phyloP scores from a whole-genome alignment of 1,140 invertebrate species.

The Planococcus citri region DNA sequence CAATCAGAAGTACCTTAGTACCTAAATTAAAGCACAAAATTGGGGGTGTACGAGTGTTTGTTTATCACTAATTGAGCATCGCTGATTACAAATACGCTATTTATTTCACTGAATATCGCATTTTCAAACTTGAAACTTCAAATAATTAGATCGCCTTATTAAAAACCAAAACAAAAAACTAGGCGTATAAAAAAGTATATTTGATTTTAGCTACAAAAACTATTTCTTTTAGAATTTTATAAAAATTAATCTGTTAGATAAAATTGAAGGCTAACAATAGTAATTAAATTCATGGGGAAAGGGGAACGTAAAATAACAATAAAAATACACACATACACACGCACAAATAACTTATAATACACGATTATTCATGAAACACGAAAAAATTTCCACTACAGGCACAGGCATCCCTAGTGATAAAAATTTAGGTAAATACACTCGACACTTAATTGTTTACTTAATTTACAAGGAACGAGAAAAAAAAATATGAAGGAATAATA shows the following conservation, averaged over 20 bases:
- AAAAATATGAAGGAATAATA: constrained; percentile 9
- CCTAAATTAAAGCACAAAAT: no score
- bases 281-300: constrained; percentile 1
- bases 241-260: constrained; percentile 17
- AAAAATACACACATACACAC: background rate
- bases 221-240: background rate
- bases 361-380: constrained; percentile 8
- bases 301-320: background rate
- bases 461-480: background rate
- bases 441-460: background rate
- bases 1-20: no score
- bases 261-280: constrained; percentile 4
- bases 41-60: no score
- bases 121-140: no score
- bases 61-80: no score
- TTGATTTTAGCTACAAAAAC: constrained; percentile 11
- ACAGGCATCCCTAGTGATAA: background rate
- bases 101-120: no score
- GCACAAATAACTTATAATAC: constrained; percentile 1
- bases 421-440: background rate
- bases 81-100: no score
- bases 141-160: no score
- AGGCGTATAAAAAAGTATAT: constrained; percentile 13
- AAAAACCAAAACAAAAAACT: background rate
- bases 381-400: background rate